These are phyloP conservation scores for Eunapius fragilis DNA, from an alignment of 37 sponge, comb jelly and placozoan species.

Conservation along the genomic window DNA sequence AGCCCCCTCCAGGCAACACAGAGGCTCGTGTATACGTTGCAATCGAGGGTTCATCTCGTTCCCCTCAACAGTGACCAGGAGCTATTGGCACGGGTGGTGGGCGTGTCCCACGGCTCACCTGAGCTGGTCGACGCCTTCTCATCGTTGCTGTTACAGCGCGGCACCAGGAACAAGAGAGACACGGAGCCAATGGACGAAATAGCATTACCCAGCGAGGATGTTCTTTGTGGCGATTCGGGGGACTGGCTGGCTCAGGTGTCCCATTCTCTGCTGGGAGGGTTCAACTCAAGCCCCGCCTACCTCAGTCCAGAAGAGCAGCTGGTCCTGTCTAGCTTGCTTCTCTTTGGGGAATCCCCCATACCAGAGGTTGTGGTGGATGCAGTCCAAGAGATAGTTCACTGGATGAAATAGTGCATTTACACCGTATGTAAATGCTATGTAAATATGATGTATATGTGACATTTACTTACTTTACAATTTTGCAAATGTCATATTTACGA, in stretches of 20 bases:
- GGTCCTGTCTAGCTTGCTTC: slow-evolving; percentile 18
- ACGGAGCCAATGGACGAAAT: background rate
- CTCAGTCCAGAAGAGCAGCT: slow-evolving; percentile 26
- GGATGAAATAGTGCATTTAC: too few species aligned
- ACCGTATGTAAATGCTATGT: too few species aligned
- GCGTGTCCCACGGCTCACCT: slow-evolving; percentile 31
- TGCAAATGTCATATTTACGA: too few species aligned
- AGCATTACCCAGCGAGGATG: slow-evolving; percentile 3
- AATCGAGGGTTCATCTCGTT: slow-evolving; percentile 5
- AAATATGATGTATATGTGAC: too few species aligned
- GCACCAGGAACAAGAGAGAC: background rate
- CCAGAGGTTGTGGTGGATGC: slow-evolving; percentile 18
- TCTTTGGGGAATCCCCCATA: slow-evolving; percentile 31
- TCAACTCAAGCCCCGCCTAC: background rate
- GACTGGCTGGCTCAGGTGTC: background rate
- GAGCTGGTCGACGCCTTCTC: slow-evolving; percentile 24
- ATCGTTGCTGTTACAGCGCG: slow-evolving; percentile 9
- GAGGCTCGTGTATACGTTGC: slow-evolving; percentile 47
- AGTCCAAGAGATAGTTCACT: slow-evolving; percentile 2
- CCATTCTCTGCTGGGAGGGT: background rate
- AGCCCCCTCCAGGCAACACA: slow-evolving; percentile 40
- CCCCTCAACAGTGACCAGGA: slow-evolving; percentile 58
- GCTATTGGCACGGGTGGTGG: slow-evolving; percentile 22
- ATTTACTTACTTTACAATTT: too few species aligned
- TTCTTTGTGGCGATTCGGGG: background rate